Conservation (phyloP, 2,888 invertebrate species). For the Brachyptera putata region DNA sequence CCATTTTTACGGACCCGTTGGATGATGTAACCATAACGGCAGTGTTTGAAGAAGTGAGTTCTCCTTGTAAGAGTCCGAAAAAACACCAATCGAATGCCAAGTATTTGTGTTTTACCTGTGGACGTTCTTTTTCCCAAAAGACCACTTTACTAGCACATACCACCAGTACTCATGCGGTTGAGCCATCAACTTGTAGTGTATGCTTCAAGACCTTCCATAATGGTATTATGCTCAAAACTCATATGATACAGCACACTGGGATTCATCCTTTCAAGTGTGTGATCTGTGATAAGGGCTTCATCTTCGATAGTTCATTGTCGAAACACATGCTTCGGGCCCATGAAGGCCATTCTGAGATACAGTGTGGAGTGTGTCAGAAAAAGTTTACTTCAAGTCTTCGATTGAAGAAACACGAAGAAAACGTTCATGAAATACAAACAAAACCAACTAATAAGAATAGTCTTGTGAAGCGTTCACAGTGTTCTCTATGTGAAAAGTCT, state of each 20-base stretch:
- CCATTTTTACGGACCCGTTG: no score
- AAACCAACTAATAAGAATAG: no score
- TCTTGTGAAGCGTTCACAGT: background rate
- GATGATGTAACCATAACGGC: no score
- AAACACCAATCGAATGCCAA: no score
- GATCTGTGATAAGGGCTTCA: background rate
- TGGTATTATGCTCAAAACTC: slow-evolving; percentile 17
- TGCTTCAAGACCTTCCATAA: slow-evolving; percentile 23
- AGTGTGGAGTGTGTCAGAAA: slow-evolving; percentile 42
- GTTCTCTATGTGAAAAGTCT: background rate
- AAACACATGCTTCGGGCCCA: background rate
- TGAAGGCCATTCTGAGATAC: slow-evolving; percentile 34
- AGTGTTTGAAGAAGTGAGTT: no score
- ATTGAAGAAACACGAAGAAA: background rate
- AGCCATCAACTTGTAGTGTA: slow-evolving; percentile 10
- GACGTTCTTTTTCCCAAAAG: slow-evolving; percentile 40
- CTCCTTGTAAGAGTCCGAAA: no score
- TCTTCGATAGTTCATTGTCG: background rate
- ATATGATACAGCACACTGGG: slow-evolving; percentile 23
- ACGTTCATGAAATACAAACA: background rate
- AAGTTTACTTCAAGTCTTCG: background rate
- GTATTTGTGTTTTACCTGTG: slow-evolving; percentile 40
- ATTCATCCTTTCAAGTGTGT: slow-evolving; percentile 15
- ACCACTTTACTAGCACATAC: slow-evolving; percentile 20
- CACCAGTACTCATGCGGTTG: background rate